Conservation (phyloP, 1,140 invertebrate species). For the Penaeus vannamei region DNA sequence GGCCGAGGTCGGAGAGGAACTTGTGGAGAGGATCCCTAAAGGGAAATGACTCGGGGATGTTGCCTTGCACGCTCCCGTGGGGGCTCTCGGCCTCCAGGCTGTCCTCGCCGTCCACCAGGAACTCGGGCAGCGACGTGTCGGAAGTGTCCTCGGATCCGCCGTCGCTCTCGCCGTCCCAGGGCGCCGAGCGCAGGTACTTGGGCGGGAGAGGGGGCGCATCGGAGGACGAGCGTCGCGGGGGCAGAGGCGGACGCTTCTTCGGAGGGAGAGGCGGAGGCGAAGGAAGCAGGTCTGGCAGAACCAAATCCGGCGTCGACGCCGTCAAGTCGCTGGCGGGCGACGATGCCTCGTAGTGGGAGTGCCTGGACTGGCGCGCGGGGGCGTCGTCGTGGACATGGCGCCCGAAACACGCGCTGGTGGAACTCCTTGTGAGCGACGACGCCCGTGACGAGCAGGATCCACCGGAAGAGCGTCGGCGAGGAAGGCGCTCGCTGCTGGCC, state of each 20-base stretch:
- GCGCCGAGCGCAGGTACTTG: background rate
- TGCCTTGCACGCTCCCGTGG: constrained; percentile 47
- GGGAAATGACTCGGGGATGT: constrained; percentile 57
- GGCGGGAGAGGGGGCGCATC: constrained; percentile 38
- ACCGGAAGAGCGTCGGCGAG: constrained; percentile 39
- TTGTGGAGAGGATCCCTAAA: constrained; percentile 57
- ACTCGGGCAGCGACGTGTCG: constrained; percentile 62
- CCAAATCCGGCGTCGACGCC: constrained; percentile 24
- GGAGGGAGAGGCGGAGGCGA: constrained; percentile 62
- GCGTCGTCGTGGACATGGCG: constrained; percentile 10
- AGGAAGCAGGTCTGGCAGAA: constrained; percentile 60
- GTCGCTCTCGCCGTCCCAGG: constrained; percentile 54
- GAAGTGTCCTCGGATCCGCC: constrained; percentile 47
- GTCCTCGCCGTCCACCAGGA: constrained; percentile 58
- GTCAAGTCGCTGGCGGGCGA: constrained; percentile 30
- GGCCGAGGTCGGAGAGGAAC: constrained; percentile 63
- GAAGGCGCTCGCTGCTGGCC: constrained; percentile 52
- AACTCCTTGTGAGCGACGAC: constrained; percentile 45
- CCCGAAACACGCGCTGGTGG: constrained; percentile 14
- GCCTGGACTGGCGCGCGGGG: background rate
- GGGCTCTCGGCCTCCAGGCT: constrained; percentile 21
- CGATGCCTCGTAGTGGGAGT: background rate
- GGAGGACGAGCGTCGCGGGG: constrained; percentile 54
- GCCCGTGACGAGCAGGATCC: constrained; percentile 36
- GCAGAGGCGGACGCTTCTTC: constrained; percentile 61